Base-by-base conservation (phyloP, 2,113 vertebrate genomes). In the Notiomystis cincta region DNA sequence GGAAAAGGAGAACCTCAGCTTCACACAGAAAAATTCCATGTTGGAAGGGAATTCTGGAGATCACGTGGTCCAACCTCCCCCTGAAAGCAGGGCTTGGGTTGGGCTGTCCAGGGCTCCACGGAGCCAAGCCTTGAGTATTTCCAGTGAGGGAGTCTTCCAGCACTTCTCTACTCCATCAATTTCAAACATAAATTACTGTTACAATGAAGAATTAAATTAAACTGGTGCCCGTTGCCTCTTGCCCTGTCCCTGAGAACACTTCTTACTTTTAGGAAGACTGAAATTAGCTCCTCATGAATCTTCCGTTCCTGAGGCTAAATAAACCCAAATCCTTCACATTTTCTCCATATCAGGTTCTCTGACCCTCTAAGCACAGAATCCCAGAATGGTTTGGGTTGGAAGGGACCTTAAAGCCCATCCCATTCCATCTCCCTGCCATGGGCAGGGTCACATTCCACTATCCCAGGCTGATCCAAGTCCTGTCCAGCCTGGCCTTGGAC, bases 51-150 rank as follows among this genome's bases (percentile, higher is more conserved):
- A 8, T 28, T 71, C 45, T 82, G 57, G 23, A 64, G 35, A 35
- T 7, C 2, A 7, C 2, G 20, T n/a, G 23, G 21, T 16, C 17
- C 57, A 82, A 57, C 6, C 5, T 3, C 10, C 27, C 45, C 11
- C 47, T 75, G 38, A 33, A 58, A 75, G 51, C 33, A 37, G 35
- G 7, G 57, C 12, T 57, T 33, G 12, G 9, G 42, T n/a, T 25
- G 3, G 5, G 3, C 13, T 14, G 24, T 2, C 28, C 51, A 71
- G 60, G 23, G 10, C 22, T 8, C 4, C 8, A 13, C 0, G 1
- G 1, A 92, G 45, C 54, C 50, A 81, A 60, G 21, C 15, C 44
- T 18, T 5, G 20, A 67, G 15, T 9, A 38, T 13, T 77, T 27
- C 54, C 54, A 84, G 15, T 3, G 16, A 70, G 24, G 38, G 33